Evolutionary conservation across 2,113 vertebrate genomes (phyloP), one percentile per base, ranked within the genome.

Genomic region (Cricetomys ansorgei): DNA sequence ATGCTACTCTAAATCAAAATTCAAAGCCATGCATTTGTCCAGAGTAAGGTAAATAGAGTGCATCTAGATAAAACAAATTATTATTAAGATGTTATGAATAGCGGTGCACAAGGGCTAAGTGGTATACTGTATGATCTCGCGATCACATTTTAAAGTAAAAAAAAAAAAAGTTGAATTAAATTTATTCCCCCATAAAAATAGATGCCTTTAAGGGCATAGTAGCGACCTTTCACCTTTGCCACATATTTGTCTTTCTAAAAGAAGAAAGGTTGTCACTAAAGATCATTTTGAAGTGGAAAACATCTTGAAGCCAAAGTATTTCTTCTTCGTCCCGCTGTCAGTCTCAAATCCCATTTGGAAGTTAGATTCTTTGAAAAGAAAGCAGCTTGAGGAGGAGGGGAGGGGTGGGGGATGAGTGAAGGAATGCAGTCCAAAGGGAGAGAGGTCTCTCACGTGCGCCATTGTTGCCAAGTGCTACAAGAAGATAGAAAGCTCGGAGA

Each of bases 141-240:
- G 94, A 37, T 53, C 13, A 77, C 45, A 16, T 40, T 91, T 45
- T 53, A 88, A 92, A 65, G 59, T 94, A 34, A 65, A 94, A 89
- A n/a, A n/a, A n/a, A n/a, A n/a, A n/a, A n/a, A n/a, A n/a, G n/a
- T n/a, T 37, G 4, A 13, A 64, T 45, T 64, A 80, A 92, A 75
- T 94, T 86, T 73, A 62, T 53, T 53, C 37, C 59, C 7, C 0
- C 45, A 85, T 43, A 95, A 92, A 86, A 97, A 95, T 43, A 1
- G 91, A 94, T 84, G 21, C 65, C 96, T 98, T 97, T 93, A 97
- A 96, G 98, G 94, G 87, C 73, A n/a, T 64, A 3, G 43, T 37
- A 67, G 31, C 53, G 94, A 96, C 84, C 97, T 97, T 96, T 98
- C 76, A 93, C 97, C 94, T 98, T 97, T 97, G 62, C 80, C 92